phyloP scores from a whole-genome alignment of 2,797 vertebrate genomes.

The Echiichthys vipera region DNA sequence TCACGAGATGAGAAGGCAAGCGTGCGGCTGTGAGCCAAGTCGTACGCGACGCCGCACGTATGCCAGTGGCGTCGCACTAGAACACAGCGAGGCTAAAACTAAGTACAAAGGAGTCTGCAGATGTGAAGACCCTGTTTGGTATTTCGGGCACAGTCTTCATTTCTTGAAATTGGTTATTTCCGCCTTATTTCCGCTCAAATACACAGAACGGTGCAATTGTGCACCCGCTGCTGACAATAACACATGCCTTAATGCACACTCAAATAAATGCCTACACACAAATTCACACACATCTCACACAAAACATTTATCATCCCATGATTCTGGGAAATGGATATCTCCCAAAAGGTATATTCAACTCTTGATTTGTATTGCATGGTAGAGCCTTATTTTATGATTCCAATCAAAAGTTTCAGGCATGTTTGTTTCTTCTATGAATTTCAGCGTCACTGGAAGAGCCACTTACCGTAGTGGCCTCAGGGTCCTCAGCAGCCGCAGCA shows the following conservation, averaged over 20 bases:
- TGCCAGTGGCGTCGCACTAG: slow-evolving; percentile 11
- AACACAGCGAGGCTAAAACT: not conserved
- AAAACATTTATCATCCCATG: too few species aligned
- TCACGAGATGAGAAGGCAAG: slow-evolving; percentile 45
- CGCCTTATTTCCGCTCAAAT: slow-evolving; percentile 43
- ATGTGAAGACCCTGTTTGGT: not conserved
- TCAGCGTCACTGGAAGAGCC: not conserved
- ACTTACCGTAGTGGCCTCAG: slow-evolving; percentile 92
- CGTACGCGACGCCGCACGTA: slow-evolving; percentile 14
- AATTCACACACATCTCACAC: not conserved
- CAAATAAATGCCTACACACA: slow-evolving; percentile 23
- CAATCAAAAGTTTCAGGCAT: not conserved
- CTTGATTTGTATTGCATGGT: not conserved
- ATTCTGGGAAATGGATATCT: too few species aligned
- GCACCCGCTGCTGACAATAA: slow-evolving; percentile 18
- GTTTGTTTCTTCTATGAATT: not conserved
- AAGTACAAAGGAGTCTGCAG: not conserved
- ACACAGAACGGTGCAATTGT: slow-evolving; percentile 50
- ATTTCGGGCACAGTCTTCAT: too few species aligned
- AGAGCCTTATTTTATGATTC: not conserved
- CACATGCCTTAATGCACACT: slow-evolving; percentile 19
- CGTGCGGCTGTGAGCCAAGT: slow-evolving; percentile 34
- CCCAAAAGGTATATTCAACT: not conserved
- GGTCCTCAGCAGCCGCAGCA: slow-evolving; percentile 93
- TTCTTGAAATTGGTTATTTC: slow-evolving; percentile 61